phyloP scores from a whole-genome alignment of 2,888 invertebrate species.

The Ceraclea dissimilis region DNA sequence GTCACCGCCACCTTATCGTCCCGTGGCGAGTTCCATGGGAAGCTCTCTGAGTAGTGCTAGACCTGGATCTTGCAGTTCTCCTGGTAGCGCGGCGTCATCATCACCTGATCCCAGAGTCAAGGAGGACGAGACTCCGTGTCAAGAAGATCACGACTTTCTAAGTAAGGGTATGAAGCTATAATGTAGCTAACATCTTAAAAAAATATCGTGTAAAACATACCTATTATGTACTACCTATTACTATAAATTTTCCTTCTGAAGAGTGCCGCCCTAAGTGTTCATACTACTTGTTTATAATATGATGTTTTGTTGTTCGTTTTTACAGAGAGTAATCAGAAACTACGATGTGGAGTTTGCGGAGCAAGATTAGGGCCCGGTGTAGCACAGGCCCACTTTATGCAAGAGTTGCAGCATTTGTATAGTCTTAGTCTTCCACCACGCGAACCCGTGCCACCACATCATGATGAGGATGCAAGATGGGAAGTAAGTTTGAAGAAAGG shows the following conservation, averaged over 20 bases:
- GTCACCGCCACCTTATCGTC: conserved; percentile 42
- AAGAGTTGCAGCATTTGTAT: conserved; percentile 45
- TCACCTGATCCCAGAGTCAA: conserved; percentile 38
- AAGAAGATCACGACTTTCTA: conserved; percentile 42
- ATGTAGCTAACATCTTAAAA: background rate
- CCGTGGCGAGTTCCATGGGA: conserved; percentile 24
- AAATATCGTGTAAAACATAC: no score
- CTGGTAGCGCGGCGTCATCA: conserved; percentile 46
- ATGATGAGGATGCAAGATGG: conserved; percentile 48
- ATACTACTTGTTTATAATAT: no score
- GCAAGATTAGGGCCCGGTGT: conserved; percentile 46
- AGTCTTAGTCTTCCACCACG: conserved; percentile 44
- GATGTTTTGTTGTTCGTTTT: background rate
- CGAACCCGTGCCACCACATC: conserved; percentile 39
- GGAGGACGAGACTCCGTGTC: conserved; percentile 39
- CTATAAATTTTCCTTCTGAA: no score
- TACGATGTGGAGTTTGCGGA: conserved; percentile 46
- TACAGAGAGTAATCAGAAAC: conserved; percentile 46
- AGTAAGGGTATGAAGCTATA: conserved; percentile 12
- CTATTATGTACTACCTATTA: no score
- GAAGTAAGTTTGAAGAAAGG: conserved; percentile 33
- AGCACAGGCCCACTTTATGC: conserved; percentile 46
- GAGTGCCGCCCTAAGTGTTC: no score
- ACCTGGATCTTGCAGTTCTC: conserved; percentile 47
- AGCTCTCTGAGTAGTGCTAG: conserved; percentile 28